A percentile compares a stretch with the other conserved stretches of the same genome.
phyloP scores from a whole-genome alignment of 2,113 vertebrate genomes.

The western clawed frog (Xenopus tropicalis) region DNA sequence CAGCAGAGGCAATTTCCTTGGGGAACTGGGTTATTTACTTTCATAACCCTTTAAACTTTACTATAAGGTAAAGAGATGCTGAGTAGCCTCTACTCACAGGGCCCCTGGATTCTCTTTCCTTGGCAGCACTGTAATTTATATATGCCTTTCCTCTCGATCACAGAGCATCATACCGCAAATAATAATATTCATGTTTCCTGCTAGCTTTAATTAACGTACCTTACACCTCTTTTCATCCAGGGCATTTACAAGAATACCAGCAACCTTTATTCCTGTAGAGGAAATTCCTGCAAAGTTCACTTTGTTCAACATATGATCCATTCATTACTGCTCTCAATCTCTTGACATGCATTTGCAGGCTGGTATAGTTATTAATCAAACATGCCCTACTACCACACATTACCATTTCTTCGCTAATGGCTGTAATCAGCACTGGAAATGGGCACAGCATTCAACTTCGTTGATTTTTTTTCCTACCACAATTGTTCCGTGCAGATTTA shows the following conservation, averaged over 20 bases:
- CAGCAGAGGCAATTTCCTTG: too few relatives aligned
- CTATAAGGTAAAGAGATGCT: neutral
- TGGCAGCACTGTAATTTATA: neutral
- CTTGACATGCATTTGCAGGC: slow-evolving; percentile 23
- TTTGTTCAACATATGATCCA: slow-evolving; percentile 6
- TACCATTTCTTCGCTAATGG: slow-evolving; percentile 29
- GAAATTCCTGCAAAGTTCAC: slow-evolving; percentile 30
- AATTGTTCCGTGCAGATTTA: neutral
- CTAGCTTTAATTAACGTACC: slow-evolving; percentile 14
- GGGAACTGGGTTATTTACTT: too few relatives aligned
- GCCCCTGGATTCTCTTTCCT: neutral
- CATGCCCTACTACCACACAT: slow-evolving; percentile 29
- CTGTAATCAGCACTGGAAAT: slow-evolving; percentile 34
- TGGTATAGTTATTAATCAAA: slow-evolving; percentile 32
- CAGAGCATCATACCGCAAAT: slow-evolving; percentile 14
- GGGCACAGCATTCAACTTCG: neutral
- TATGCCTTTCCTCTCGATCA: neutral
- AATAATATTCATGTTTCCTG: slow-evolving; percentile 3
- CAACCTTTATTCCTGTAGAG: neutral
- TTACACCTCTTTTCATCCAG: slow-evolving; percentile 22
- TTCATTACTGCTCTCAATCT: slow-evolving; percentile 33
- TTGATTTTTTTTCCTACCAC: neutral
- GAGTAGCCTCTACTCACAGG: neutral
- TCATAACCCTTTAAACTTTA: too few relatives aligned
- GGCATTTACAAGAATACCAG: slow-evolving; percentile 11